phyloP scores from a whole-genome alignment of 2,888 invertebrate genomes.

The Amphipoea lucens region DNA sequence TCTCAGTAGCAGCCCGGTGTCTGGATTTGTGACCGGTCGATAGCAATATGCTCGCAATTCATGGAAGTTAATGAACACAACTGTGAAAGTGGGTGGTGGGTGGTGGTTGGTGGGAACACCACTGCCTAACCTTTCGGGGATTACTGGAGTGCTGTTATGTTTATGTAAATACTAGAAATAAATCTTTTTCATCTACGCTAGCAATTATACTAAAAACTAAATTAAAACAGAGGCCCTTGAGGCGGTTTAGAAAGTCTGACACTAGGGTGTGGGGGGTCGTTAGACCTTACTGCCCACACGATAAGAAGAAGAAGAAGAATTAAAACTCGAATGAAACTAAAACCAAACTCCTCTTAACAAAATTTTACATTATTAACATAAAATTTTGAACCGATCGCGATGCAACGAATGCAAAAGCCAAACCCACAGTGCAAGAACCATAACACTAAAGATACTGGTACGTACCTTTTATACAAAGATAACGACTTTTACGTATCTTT shows the following conservation, averaged over 20 bases:
- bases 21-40: background rate
- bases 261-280: too few species aligned
- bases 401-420: constrained; percentile 49
- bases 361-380: constrained; percentile 7
- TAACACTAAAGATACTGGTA: constrained; percentile 65
- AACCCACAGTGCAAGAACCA: constrained; percentile 48
- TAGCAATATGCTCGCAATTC: background rate
- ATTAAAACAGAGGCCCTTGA: too few species aligned
- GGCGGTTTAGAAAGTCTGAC: too few species aligned
- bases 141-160: background rate
- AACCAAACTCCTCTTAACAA: background rate
- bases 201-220: constrained; percentile 15
- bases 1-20: background rate
- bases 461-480: constrained; percentile 52
- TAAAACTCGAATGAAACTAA: constrained; percentile 17
- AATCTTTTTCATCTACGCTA: background rate
- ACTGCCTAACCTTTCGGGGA: too few species aligned
- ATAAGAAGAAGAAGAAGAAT: too few species aligned
- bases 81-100: background rate
- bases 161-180: background rate
- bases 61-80: background rate
- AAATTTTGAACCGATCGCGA: constrained; percentile 21
- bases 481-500: constrained; percentile 39
- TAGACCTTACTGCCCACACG: too few species aligned
- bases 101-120: too few species aligned